phyloP scores from a whole-genome alignment of 2,888 invertebrate genomes.

The Sphaerophoria rueppellii region DNA sequence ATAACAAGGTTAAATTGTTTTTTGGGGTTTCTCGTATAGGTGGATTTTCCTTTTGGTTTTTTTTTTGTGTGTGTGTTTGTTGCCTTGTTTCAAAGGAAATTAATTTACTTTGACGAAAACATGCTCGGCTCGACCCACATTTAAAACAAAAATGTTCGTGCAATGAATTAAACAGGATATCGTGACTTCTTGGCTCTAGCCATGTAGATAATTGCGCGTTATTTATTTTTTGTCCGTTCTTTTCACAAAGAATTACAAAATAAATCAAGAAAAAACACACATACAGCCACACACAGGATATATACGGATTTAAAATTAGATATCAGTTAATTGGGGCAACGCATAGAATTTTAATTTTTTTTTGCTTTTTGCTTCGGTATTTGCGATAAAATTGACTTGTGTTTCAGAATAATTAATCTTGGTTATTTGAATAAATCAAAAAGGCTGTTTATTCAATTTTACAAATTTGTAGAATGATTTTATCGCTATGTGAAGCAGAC shows the following conservation, averaged over 20 bases:
- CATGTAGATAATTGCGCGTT: conserved; percentile 8
- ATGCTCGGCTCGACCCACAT: conserved; percentile 3
- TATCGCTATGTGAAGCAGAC: no score
- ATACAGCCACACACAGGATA: neutral
- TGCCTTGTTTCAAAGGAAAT: conserved; percentile 12
- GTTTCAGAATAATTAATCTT: neutral
- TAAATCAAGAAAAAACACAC: neutral
- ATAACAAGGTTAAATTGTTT: no score
- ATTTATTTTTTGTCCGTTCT: conserved; percentile 1
- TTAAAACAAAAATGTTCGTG: conserved; percentile 18
- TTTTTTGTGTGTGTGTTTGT: no score
- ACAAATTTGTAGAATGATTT: no score
- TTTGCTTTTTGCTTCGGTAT: neutral
- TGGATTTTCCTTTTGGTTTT: no score
- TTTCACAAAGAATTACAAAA: neutral
- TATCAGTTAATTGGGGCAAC: neutral
- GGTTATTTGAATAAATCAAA: neutral
- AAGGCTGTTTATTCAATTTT: no score
- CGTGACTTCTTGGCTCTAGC: conserved; percentile 3
- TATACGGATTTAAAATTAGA: conserved; percentile 6
- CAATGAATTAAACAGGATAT: neutral
- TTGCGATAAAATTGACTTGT: neutral
- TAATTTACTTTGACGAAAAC: conserved; percentile 26
- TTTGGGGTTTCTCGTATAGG: no score
- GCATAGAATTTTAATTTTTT: conserved; percentile 1